Percentiles rank a stretch among this genome's conserved stretches.
phyloP scores from a whole-genome alignment of 2,888 invertebrate genomes.

The Coleophora flavipennella region DNA sequence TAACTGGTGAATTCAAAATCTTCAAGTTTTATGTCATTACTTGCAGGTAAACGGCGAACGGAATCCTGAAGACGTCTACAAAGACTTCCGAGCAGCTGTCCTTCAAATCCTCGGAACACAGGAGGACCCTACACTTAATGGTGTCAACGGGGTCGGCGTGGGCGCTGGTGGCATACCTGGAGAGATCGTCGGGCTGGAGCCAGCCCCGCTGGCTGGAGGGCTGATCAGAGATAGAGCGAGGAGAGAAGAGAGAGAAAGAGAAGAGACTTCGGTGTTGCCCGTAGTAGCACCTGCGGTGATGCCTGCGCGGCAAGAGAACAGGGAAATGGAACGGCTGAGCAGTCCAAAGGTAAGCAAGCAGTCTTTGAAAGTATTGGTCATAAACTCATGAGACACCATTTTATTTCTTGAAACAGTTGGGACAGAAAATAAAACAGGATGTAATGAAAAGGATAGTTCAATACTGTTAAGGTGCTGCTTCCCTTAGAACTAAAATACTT shows the following conservation, averaged over 20 bases:
- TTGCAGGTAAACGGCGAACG: constrained; percentile 88
- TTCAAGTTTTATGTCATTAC: background rate
- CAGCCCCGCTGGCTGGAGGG: constrained; percentile 45
- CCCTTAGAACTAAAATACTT: no score
- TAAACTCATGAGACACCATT: no score
- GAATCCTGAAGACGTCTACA: constrained; percentile 88
- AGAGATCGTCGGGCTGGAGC: constrained; percentile 73
- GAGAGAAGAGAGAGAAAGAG: constrained; percentile 3
- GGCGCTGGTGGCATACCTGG: constrained; percentile 76
- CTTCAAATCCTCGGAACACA: constrained; percentile 81
- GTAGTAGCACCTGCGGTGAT: constrained; percentile 17
- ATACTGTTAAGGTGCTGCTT: no score
- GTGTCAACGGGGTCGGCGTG: constrained; percentile 71
- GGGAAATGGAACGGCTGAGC: constrained; percentile 26
- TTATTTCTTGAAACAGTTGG: no score
- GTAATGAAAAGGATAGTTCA: no score
- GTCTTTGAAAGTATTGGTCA: no score
- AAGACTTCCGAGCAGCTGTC: constrained; percentile 85
- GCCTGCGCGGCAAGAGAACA: constrained; percentile 21
- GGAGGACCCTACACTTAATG: constrained; percentile 76
- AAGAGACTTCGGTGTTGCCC: constrained; percentile 17
- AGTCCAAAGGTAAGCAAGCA: constrained; percentile 44
- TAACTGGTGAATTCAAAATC: no score
- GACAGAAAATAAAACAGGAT: no score
- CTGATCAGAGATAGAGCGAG: constrained; percentile 10